phyloP scores from a whole-genome alignment of 2,797 vertebrate species.

The Astyanax mexicanus region DNA sequence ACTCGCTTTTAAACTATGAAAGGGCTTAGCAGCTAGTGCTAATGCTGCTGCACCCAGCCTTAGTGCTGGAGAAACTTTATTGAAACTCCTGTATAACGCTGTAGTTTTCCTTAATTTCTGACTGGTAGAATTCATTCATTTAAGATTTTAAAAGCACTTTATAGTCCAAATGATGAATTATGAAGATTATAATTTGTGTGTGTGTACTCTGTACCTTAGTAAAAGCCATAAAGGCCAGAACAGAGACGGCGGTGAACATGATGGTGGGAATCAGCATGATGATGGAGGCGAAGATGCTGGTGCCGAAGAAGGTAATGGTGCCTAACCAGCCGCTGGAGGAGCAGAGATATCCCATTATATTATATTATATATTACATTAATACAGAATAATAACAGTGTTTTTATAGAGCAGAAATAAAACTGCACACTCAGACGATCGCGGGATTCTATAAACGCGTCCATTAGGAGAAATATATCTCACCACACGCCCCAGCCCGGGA shows the following conservation, averaged over 20 bases:
- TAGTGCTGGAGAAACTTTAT: too few species aligned
- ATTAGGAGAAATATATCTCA: constrained; percentile 72
- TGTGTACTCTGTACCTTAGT: constrained; percentile 85
- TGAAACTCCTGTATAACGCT: too few species aligned
- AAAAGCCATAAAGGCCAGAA: constrained; percentile 91
- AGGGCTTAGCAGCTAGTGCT: too few species aligned
- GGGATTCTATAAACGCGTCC: neutral
- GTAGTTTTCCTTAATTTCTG: too few species aligned
- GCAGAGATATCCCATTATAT: neutral
- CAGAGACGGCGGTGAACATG: constrained; percentile 92
- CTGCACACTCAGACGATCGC: too few species aligned
- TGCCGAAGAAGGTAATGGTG: constrained; percentile 92
- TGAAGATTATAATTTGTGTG: constrained; percentile 4
- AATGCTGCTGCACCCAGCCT: too few species aligned
- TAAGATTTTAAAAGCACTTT: too few species aligned
- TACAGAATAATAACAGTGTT: neutral
- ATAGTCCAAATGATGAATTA: neutral
- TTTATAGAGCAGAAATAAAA: neutral
- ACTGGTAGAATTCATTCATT: too few species aligned
- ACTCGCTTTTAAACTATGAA: too few species aligned
- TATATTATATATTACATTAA: too few species aligned
- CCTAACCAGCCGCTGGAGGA: constrained; percentile 91
- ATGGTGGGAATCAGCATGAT: constrained; percentile 95
- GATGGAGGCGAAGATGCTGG: constrained; percentile 88
- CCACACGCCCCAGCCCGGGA: constrained; percentile 98